phyloP scores from a whole-genome alignment of 2,113 vertebrate genomes.

The Muscicapa adusta region DNA sequence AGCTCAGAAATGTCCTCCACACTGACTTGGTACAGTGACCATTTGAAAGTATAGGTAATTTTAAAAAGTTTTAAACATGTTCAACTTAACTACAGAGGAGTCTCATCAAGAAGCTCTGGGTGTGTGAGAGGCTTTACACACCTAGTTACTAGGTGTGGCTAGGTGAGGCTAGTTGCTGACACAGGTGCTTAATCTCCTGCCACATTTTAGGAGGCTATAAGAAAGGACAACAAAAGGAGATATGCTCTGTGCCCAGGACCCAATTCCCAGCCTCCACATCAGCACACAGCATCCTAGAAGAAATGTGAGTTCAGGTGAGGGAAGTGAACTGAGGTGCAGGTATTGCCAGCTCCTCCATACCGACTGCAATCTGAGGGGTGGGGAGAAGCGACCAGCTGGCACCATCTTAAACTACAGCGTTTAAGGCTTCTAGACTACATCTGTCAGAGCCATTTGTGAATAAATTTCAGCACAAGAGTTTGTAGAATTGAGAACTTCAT shows the following conservation, averaged over 20 bases:
- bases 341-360: background rate
- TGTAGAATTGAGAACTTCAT: slow-evolving; percentile 4
- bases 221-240: background rate
- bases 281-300: background rate
- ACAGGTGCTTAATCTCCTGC: background rate
- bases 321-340: background rate
- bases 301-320: background rate
- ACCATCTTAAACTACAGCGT: background rate
- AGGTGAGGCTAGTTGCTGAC: background rate
- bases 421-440: slow-evolving; percentile 13
- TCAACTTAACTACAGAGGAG: background rate
- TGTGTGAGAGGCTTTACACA: background rate
- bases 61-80: background rate
- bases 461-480: slow-evolving; percentile 17
- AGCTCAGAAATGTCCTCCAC: background rate
- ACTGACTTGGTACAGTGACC: background rate
- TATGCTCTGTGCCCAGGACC: background rate
- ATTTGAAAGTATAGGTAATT: background rate
- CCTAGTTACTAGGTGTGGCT: too few species aligned
- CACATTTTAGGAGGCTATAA: background rate
- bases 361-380: background rate
- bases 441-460: slow-evolving; percentile 6
- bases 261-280: background rate
- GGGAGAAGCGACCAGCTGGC: background rate
- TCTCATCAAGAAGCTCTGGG: background rate